Evolutionary conservation across 2,797 vertebrate species (phyloP).

Genomic region (Pseudochromis fuscus): DNA sequence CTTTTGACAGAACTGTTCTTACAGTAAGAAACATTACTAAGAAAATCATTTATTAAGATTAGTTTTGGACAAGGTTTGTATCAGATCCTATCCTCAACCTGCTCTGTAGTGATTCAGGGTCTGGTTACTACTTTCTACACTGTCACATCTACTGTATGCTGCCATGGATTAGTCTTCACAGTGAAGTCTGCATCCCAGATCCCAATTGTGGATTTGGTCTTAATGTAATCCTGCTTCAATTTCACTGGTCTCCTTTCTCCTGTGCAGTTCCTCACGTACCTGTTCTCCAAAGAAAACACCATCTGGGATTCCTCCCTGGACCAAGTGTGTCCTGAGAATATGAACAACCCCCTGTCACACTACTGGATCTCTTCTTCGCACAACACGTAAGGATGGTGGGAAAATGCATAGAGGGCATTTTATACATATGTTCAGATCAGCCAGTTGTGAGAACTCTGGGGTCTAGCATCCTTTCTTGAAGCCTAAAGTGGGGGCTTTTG

Average conservation of each 20-base stretch:
- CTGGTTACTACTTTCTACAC: not conserved
- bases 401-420: constrained; percentile 8
- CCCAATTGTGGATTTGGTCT: not conserved
- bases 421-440: not conserved
- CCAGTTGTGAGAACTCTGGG: constrained; percentile 32
- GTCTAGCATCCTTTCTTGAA: constrained; percentile 26
- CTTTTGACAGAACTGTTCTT: not conserved
- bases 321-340: constrained; percentile 90
- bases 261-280: constrained; percentile 93
- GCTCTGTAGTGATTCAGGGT: too few relatives aligned
- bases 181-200: not conserved
- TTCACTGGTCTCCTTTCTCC: constrained; percentile 20
- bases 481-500: constrained; percentile 37
- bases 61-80: not conserved
- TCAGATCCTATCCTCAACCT: constrained; percentile 13
- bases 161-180: not conserved
- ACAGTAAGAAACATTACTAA: not conserved
- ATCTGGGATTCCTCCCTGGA: constrained; percentile 93
- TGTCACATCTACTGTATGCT: not conserved
- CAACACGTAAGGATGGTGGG: constrained; percentile 94
- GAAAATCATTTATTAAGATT: not conserved
- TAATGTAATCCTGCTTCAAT: not conserved
- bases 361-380: constrained; percentile 99
- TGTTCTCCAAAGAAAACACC: constrained; percentile 99
- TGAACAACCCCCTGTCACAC: constrained; percentile 98